Conservation (phyloP, 2,888 invertebrate species). For the Bellardia pandia region DNA sequence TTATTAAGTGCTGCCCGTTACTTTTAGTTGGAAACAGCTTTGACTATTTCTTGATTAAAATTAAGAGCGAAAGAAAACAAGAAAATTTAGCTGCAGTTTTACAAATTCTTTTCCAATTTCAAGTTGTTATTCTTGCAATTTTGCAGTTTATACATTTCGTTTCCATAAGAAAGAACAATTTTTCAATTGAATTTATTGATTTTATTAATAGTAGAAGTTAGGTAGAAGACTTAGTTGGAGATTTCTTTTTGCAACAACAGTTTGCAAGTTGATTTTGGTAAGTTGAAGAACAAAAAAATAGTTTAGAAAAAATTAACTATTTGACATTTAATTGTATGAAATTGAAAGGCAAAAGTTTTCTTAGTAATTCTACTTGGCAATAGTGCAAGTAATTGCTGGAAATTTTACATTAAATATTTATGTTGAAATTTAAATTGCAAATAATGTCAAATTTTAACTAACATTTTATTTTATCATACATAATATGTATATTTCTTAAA, state of each 20-base stretch:
- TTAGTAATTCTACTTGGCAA: background rate
- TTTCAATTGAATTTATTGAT: constrained; percentile 40
- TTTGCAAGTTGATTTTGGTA: background rate
- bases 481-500: no score
- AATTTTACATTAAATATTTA: no score
- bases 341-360: background rate
- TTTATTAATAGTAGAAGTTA: background rate
- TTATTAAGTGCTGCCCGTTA: constrained; percentile 9
- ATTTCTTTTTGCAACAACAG: background rate
- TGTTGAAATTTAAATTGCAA: no score
- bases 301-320: background rate
- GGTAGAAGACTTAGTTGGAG: background rate
- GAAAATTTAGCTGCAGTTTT: background rate
- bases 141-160: background rate
- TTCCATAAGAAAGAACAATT: background rate
- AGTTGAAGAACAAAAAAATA: background rate
- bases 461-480: no score
- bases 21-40: constrained; percentile 42
- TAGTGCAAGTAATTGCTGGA: no score
- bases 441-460: no score
- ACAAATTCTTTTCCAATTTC: background rate
- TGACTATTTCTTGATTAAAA: constrained; percentile 44
- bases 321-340: constrained; percentile 6
- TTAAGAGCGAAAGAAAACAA: constrained; percentile 18
- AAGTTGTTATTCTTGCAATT: constrained; percentile 5